phyloP scores from a whole-genome alignment of 2,888 invertebrate species.

The Ametastegia equiseti region DNA sequence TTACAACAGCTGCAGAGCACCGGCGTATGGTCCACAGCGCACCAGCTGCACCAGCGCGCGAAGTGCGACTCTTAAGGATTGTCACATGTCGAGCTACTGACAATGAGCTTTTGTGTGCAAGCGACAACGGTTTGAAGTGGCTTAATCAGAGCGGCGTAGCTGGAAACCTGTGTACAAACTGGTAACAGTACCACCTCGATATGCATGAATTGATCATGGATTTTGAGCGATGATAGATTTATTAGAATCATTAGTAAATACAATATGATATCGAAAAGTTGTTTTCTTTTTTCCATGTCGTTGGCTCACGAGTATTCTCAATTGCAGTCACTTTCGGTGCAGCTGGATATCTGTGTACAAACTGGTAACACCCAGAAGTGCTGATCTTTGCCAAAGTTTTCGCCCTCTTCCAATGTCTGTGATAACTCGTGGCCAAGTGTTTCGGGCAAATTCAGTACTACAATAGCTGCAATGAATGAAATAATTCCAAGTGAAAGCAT shows the following conservation, averaged over 20 bases:
- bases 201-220: neutral
- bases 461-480: conserved; percentile 84
- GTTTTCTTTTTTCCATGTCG: neutral
- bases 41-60: conserved; percentile 48
- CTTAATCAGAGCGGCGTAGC: conserved; percentile 47
- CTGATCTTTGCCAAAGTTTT: conserved; percentile 89
- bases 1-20: conserved; percentile 50
- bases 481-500: conserved; percentile 86
- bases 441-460: conserved; percentile 89
- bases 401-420: conserved; percentile 90
- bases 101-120: conserved; percentile 48
- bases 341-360: conserved; percentile 76
- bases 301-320: neutral
- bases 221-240: neutral
- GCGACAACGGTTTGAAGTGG: conserved; percentile 42
- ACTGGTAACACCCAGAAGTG: conserved; percentile 89
- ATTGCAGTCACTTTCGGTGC: conserved; percentile 3
- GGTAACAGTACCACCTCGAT: no score
- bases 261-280: neutral
- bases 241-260: neutral
- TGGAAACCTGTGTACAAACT: no score
- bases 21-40: conserved; percentile 40
- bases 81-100: conserved; percentile 47
- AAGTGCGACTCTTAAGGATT: conserved; percentile 52
- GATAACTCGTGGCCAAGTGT: conserved; percentile 91